Percentiles rank a stretch among this genome's conserved stretches.
Conservation (phyloP, 2,888 invertebrate genomes). For the Apocheima hispidaria region DNA sequence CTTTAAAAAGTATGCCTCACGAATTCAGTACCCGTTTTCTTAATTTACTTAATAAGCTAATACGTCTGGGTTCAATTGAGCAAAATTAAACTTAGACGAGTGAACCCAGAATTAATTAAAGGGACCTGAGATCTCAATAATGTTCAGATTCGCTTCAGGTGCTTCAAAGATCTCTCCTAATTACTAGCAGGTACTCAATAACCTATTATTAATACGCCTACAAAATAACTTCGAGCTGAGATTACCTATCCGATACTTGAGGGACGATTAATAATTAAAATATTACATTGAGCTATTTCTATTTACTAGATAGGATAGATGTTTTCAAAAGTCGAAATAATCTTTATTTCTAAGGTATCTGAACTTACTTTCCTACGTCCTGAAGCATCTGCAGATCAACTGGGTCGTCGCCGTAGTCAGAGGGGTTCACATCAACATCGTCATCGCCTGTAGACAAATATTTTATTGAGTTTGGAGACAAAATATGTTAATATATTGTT, state of each 20-base stretch:
- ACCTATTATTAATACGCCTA: slow-evolving; percentile 10
- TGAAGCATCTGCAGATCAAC: slow-evolving; percentile 88
- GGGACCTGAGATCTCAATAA: slow-evolving; percentile 6
- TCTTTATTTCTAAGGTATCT: slow-evolving; percentile 2
- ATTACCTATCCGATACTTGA: background rate
- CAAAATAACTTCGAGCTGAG: background rate
- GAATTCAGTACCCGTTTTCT: background rate
- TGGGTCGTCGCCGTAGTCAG: slow-evolving; percentile 89
- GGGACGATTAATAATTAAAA: slow-evolving; percentile 32
- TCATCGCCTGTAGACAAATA: slow-evolving; percentile 76
- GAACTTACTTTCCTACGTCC: slow-evolving; percentile 90
- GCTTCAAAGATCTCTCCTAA: background rate
- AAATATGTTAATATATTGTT: no score
- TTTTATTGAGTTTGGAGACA: slow-evolving; percentile 1
- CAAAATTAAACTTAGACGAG: slow-evolving; percentile 7
- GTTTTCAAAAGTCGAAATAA: slow-evolving; percentile 7
- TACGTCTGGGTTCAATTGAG: slow-evolving; percentile 8
- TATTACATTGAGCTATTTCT: slow-evolving; percentile 23
- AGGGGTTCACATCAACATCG: slow-evolving; percentile 72
- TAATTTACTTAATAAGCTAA: slow-evolving; percentile 5
- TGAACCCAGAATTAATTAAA: slow-evolving; percentile 16
- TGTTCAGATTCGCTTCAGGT: background rate
- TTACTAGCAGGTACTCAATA: background rate
- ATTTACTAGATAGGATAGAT: background rate
- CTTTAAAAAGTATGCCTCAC: background rate